Conservation (phyloP, 37 sponge, comb jelly and placozoan genomes). For the Beroe ovata region DNA sequence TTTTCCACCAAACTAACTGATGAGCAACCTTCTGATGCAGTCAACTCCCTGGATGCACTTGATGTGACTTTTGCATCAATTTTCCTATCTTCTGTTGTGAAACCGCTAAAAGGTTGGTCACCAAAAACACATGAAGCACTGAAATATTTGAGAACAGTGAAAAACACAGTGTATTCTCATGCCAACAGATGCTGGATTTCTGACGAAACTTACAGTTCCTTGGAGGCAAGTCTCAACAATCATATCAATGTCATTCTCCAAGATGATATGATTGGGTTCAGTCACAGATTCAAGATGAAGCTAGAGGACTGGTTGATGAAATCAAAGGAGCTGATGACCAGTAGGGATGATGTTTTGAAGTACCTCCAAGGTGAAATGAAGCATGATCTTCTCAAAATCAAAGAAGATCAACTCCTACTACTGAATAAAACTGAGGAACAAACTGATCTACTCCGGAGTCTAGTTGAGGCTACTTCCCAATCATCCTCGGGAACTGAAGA, state of each 20-base stretch:
- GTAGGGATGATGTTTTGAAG: constrained; percentile 56
- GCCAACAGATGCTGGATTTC: constrained; percentile 58
- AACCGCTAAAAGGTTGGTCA: constrained; percentile 10
- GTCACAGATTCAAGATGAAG: background rate
- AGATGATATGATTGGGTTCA: background rate
- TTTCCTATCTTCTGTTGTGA: background rate
- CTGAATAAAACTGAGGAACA: constrained; percentile 62
- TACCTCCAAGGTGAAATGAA: constrained; percentile 62
- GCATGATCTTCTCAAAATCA: background rate
- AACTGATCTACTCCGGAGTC: constrained; percentile 4
- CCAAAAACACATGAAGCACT: constrained; percentile 15
- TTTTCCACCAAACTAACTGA: constrained; percentile 38
- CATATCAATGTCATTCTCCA: background rate
- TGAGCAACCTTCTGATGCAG: constrained; percentile 34
- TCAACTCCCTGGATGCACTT: background rate
- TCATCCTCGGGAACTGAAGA: background rate
- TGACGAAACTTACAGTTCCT: background rate
- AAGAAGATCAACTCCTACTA: constrained; percentile 29
- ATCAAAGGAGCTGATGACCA: constrained; percentile 49
- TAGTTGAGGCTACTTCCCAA: background rate
- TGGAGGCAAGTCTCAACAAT: background rate
- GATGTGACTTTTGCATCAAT: constrained; percentile 33
- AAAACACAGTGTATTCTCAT: constrained; percentile 60
- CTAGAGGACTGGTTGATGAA: constrained; percentile 7
- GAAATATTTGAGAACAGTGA: constrained; percentile 9